These are phyloP conservation scores for Epiblema foenella DNA, from an alignment of 2,888 invertebrate species.

Conservation along the genomic window DNA sequence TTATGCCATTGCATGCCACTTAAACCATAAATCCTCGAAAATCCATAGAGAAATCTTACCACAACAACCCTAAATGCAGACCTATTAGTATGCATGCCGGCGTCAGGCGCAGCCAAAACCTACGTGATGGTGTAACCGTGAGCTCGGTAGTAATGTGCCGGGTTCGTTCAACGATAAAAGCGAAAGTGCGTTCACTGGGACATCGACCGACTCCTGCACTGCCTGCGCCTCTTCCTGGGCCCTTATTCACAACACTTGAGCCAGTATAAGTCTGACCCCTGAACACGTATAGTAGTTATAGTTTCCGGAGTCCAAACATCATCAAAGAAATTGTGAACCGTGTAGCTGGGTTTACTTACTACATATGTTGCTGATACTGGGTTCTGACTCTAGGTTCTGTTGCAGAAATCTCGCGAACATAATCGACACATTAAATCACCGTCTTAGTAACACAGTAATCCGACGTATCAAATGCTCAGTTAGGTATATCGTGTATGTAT, in stretches of 20 bases:
- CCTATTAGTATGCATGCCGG: slow-evolving; percentile 76
- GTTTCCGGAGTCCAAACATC: not conserved
- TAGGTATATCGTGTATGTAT: not conserved
- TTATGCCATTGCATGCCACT: too few relatives aligned
- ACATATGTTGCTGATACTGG: not conserved
- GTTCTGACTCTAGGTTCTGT: not conserved
- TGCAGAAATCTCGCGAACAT: not conserved
- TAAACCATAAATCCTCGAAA: slow-evolving; percentile 47
- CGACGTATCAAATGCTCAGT: not conserved
- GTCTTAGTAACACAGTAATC: not conserved
- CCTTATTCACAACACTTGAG: not conserved
- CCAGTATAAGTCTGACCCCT: not conserved
- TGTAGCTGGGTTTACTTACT: too few relatives aligned
- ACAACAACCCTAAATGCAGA: slow-evolving; percentile 69
- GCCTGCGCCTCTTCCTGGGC: slow-evolving; percentile 57
- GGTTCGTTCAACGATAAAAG: slow-evolving; percentile 84
- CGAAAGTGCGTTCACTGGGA: slow-evolving; percentile 84
- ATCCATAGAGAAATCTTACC: slow-evolving; percentile 76
- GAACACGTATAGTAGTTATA: not conserved
- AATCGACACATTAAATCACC: not conserved
- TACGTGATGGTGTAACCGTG: slow-evolving; percentile 80
- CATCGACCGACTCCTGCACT: slow-evolving; percentile 81
- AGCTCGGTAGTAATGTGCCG: slow-evolving; percentile 78
- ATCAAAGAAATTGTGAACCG: not conserved
- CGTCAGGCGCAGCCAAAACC: slow-evolving; percentile 76